Base-by-base conservation (phyloP, 2,888 invertebrate genomes). In the Branchipolynoe longqiensis region DNA sequence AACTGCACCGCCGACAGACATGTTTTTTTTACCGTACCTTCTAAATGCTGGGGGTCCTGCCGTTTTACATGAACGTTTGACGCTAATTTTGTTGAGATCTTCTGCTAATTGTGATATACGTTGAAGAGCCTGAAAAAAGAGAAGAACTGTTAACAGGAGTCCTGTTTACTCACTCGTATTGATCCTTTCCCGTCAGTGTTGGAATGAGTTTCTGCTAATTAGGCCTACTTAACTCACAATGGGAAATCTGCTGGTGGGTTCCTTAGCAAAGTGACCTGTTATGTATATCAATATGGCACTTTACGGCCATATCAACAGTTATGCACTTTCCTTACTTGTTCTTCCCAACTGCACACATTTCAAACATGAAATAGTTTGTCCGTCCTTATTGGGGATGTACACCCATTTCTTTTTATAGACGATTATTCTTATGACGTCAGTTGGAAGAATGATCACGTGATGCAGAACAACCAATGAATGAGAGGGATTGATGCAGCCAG, bases 71-170 rank as follows among this genome's bases (percentile, higher is more conserved):
- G 41, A n/a, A 28, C 78, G 78, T 78, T 78, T 78, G 48, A 78
- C 54, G 78, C 48, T 48, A 78, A 48, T 78, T 25, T 78, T 78
- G 78, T 82, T 82, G 56, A 87, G 56, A 69, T 87, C 87, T 58
- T 86, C 88, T 54, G 86, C 87, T 85, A 89, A 86, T 69, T 82
- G 84, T 33, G 87, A 86, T 48, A 87, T 86, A 69, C 74, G 85
- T 62, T 87, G 87, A 69, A 89, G 85, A 18, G 88, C 87, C 89
- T 89, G 54, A 38, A 69, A 69, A 14, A 62, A 28, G 1, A 58
- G 8, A 58, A 58, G 31, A 25, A 1, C 18, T 48, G 48, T 48
- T 18, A 48, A 48, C 18, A 48, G 8, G 18, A 12, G 48, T 48
- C 18, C 48, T 12, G 8, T 12, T 48, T 48, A 48, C 8, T 8